Evolutionary conservation across 2,888 invertebrate species (phyloP).

Genomic region (Andrena minutula): DNA sequence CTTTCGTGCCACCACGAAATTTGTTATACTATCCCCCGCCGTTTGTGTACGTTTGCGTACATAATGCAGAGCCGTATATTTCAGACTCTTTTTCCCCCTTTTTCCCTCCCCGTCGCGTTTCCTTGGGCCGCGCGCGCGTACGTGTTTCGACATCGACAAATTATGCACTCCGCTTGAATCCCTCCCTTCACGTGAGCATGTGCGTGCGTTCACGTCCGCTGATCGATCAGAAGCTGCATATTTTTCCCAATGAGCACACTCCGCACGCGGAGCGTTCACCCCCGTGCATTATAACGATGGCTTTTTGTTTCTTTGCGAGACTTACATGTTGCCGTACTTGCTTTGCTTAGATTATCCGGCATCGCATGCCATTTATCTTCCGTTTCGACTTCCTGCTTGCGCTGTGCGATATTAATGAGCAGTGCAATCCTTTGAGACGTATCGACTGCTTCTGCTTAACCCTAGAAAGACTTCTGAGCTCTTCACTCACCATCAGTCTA

Average conservation of each 20-base stretch:
- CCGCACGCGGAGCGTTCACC: conserved; percentile 18
- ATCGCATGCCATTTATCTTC: conserved; percentile 17
- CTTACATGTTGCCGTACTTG: background rate
- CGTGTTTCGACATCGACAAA: conserved; percentile 22
- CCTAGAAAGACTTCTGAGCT: background rate
- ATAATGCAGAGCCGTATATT: conserved; percentile 28
- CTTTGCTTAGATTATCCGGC: background rate
- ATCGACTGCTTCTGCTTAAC: background rate
- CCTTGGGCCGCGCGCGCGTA: background rate
- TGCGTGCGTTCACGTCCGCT: conserved; percentile 37
- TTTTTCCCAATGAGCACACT: background rate
- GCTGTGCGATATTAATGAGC: background rate
- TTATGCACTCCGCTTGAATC: conserved; percentile 10
- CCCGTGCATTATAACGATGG: background rate
- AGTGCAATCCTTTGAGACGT: background rate
- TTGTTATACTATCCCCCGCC: conserved; percentile 29
- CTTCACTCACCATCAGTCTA: background rate
- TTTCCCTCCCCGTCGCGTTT: background rate
- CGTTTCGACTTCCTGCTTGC: background rate
- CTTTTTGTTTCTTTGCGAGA: background rate
- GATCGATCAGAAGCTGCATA: conserved; percentile 27
- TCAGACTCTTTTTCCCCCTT: background rate
- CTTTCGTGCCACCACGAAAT: conserved; percentile 43
- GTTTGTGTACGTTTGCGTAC: conserved; percentile 13
- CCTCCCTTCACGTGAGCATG: conserved; percentile 8